Percentiles rank a stretch among this genome's conserved stretches.
Evolutionary conservation across 2,113 vertebrate genomes (phyloP).

Genomic region (Callionymus lyra): DNA sequence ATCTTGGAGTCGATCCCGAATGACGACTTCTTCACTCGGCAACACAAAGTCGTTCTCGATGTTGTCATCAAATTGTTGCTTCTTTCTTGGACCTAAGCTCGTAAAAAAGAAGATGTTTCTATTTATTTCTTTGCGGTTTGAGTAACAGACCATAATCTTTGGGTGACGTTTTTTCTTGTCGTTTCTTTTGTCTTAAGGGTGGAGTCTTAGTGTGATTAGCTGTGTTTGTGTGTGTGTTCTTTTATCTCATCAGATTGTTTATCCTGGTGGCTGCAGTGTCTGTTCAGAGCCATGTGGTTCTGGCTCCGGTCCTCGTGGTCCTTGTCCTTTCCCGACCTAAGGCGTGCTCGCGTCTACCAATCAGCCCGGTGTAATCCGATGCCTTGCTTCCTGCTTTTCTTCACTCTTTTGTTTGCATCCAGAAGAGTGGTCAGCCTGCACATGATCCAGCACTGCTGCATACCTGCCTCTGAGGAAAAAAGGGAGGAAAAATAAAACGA

Average conservation of each 20-base stretch:
- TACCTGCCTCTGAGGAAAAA: constrained; percentile 4
- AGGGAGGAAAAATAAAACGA: background rate
- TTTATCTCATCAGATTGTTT: constrained; percentile 24
- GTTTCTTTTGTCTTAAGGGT: constrained; percentile 13
- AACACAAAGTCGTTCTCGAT: no score
- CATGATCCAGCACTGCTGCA: constrained; percentile 7
- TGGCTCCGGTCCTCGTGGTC: constrained; percentile 28
- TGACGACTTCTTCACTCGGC: no score
- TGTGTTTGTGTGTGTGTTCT: constrained; percentile 11
- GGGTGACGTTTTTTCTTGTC: no score
- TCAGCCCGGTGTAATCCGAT: constrained; percentile 41
- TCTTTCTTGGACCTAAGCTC: no score
- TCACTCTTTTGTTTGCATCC: constrained; percentile 17
- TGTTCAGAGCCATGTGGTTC: constrained; percentile 25
- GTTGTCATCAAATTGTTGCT: no score
- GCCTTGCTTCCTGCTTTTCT: constrained; percentile 39
- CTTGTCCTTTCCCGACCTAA: constrained; percentile 46
- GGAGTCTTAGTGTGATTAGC: constrained; percentile 1
- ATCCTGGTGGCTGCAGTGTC: constrained; percentile 14
- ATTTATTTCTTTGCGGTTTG: background rate
- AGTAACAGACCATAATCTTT: no score
- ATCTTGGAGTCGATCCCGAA: no score
- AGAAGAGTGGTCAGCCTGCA: constrained; percentile 6
- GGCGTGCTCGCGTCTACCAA: constrained; percentile 20
- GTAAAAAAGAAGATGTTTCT: background rate